A percentile compares a stretch with the other conserved stretches of the same genome.
Evolutionary conservation across 2,797 vertebrate species (phyloP).

Genomic region (Betta splendens): DNA sequence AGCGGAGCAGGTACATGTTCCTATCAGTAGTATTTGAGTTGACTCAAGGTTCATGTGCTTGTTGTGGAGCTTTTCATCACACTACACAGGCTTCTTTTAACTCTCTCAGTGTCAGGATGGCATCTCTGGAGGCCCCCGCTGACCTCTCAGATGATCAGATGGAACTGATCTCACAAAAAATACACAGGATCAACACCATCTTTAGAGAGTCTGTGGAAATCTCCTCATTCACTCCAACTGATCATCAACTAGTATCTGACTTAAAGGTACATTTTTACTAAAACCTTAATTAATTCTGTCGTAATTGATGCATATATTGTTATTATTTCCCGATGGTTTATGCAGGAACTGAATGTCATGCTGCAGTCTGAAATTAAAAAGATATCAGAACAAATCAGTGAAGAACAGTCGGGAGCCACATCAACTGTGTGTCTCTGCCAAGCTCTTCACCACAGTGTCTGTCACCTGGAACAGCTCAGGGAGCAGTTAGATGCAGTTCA

Average conservation of each 20-base stretch:
- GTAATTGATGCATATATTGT: not conserved
- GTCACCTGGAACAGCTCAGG: constrained; percentile 74
- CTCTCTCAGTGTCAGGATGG: constrained; percentile 69
- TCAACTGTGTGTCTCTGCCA: constrained; percentile 61
- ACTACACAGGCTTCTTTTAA: not conserved
- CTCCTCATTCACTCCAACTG: constrained; percentile 61
- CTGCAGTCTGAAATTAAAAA: constrained; percentile 74
- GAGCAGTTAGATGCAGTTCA: constrained; percentile 69
- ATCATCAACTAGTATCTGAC: constrained; percentile 45
- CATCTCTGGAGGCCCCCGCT: constrained; percentile 74
- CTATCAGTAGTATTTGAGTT: too few species aligned
- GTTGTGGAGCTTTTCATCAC: too few species aligned
- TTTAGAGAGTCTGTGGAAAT: constrained; percentile 65
- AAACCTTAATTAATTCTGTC: not conserved
- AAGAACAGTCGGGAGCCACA: constrained; percentile 60
- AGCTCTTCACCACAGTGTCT: constrained; percentile 66
- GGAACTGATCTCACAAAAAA: constrained; percentile 66
- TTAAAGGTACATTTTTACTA: constrained; percentile 64
- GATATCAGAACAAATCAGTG: constrained; percentile 68
- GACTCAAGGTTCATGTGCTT: not conserved
- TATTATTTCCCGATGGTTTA: constrained; percentile 9
- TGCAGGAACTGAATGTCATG: constrained; percentile 61
- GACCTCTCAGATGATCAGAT: constrained; percentile 78
- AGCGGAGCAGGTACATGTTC: constrained; percentile 43
- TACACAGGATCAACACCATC: constrained; percentile 69